These are phyloP conservation scores for Steinernema hermaphroditum DNA, from an alignment of 2,888 invertebrate species.

Conservation along the genomic window DNA sequence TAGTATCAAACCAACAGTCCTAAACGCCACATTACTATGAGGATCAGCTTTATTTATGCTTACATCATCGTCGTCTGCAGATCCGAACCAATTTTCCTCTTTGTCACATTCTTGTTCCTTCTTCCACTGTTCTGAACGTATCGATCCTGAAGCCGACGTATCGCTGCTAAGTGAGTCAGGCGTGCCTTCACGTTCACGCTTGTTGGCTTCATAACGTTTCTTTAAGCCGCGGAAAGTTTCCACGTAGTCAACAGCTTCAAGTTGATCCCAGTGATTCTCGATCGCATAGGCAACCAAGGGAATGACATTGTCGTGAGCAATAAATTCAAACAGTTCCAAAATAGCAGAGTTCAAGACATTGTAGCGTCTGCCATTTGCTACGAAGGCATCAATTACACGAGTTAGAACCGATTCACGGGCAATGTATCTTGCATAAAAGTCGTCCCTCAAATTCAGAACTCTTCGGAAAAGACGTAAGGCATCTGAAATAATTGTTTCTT, in stretches of 20 bases:
- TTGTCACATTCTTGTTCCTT: slow-evolving; percentile 51
- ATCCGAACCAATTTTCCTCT: slow-evolving; percentile 63
- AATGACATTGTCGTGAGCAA: slow-evolving; percentile 69
- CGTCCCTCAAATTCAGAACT: slow-evolving; percentile 94
- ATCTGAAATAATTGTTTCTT: slow-evolving; percentile 70
- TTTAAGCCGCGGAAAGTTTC: slow-evolving; percentile 78
- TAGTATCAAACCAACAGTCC: background rate
- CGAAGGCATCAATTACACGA: slow-evolving; percentile 92
- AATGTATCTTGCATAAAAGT: slow-evolving; percentile 95
- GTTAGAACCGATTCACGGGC: slow-evolving; percentile 90
- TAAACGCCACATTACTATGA: background rate
- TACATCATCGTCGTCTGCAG: slow-evolving; percentile 57
- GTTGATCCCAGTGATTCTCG: slow-evolving; percentile 90
- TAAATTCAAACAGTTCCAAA: slow-evolving; percentile 89
- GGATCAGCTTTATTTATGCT: slow-evolving; percentile 43
- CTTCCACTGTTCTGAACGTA: slow-evolving; percentile 39
- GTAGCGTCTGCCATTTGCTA: slow-evolving; percentile 93
- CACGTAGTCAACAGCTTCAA: slow-evolving; percentile 94
- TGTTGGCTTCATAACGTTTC: slow-evolving; percentile 14
- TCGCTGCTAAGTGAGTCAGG: slow-evolving; percentile 27
- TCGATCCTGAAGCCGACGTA: background rate
- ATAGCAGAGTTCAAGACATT: slow-evolving; percentile 98
- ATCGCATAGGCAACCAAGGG: slow-evolving; percentile 80
- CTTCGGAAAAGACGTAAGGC: slow-evolving; percentile 95
- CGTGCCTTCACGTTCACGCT: slow-evolving; percentile 32